Percentiles rank a stretch among this genome's conserved stretches.
Evolutionary conservation across 2,888 invertebrate species (phyloP).

Genomic region (Zaprionus bogoriensis): DNA sequence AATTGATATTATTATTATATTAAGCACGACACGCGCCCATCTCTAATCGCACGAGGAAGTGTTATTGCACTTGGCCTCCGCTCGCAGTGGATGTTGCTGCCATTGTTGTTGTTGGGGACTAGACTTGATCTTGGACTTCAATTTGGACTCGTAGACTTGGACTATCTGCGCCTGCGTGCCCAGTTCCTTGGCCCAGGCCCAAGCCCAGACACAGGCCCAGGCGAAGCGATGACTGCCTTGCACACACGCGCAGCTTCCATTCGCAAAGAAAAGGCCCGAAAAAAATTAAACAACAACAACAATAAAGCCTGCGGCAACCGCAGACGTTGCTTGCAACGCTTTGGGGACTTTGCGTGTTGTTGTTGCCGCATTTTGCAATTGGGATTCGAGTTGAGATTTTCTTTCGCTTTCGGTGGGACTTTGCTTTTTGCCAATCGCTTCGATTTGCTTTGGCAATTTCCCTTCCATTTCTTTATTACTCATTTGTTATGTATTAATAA

Average conservation of each 20-base stretch:
- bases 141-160: constrained; percentile 48
- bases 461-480: constrained; percentile 16
- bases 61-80: constrained; percentile 73
- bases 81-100: constrained; percentile 40
- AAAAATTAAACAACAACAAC: constrained; percentile 7
- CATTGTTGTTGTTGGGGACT: constrained; percentile 19
- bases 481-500: constrained; percentile 43
- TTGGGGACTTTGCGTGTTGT: constrained; percentile 18
- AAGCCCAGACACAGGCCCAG: constrained; percentile 4
- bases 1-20: too few species aligned
- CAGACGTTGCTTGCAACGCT: constrained; percentile 2
- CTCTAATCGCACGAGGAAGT: constrained; percentile 34
- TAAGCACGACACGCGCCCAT: constrained; percentile 17
- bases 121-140: constrained; percentile 67
- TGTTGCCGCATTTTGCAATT: constrained; percentile 15
- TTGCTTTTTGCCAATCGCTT: constrained; percentile 2
- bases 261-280: constrained; percentile 50
- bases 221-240: constrained; percentile 1
- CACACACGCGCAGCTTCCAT: constrained; percentile 15
- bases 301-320: constrained; percentile 16
- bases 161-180: constrained; percentile 45
- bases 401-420: background rate
- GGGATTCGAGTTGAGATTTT: constrained; percentile 11
- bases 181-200: constrained; percentile 41
- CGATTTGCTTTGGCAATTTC: constrained; percentile 6